These are phyloP conservation scores for Stictonetta naevosa DNA, from an alignment of 2,113 vertebrate genomes.

Conservation along the genomic window DNA sequence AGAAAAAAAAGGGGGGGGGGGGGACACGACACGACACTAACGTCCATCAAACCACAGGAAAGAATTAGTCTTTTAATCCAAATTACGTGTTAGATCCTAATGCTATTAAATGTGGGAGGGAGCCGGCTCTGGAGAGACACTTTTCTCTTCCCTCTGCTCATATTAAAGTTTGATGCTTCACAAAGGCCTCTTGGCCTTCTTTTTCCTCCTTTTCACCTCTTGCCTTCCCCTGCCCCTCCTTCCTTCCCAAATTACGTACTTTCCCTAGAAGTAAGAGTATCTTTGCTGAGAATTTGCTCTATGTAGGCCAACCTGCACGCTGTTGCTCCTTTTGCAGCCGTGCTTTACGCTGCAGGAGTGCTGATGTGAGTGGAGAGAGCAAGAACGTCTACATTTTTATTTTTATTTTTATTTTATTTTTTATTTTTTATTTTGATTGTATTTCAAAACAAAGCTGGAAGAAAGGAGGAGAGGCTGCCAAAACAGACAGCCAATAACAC, in stretches of 20 bases:
- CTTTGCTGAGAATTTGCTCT: not conserved
- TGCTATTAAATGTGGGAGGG: not conserved
- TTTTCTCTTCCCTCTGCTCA: not conserved
- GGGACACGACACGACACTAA: not conserved
- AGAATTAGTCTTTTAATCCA: constrained; percentile 38
- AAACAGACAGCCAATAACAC: constrained; percentile 66
- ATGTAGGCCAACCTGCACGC: not conserved
- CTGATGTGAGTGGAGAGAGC: not conserved
- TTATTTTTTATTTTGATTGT: constrained; percentile 10
- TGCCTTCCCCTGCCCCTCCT: not conserved
- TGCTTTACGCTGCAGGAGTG: not conserved
- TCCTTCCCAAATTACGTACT: not conserved
- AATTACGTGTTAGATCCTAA: constrained; percentile 11
- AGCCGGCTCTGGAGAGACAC: not conserved
- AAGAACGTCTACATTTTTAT: not conserved
- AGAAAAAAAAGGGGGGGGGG: not conserved
- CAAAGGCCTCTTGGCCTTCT: not conserved
- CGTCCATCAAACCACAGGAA: constrained; percentile 13
- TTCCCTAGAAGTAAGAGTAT: not conserved
- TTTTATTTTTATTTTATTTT: not conserved
- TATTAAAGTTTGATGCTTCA: not conserved
- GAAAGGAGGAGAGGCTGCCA: constrained; percentile 60
- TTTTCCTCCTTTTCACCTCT: not conserved
- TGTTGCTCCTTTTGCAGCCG: not conserved
- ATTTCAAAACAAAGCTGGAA: constrained; percentile 68